Conservation (phyloP, 2,113 vertebrate species). For the Pedionomus torquatus region DNA sequence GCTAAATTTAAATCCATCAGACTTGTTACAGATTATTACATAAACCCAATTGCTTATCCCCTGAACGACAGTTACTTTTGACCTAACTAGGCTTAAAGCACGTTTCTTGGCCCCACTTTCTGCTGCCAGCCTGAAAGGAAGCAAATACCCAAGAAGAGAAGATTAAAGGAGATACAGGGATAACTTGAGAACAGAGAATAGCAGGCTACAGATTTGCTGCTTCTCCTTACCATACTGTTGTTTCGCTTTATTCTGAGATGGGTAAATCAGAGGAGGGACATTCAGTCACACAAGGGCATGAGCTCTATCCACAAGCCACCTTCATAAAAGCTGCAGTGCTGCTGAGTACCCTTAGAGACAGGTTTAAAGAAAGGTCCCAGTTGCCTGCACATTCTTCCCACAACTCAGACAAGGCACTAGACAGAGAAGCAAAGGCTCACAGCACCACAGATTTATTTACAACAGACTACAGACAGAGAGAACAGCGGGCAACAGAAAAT, state of each 20-base stretch:
- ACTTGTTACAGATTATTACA: background rate
- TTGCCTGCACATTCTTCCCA: background rate
- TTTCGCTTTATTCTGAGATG: background rate
- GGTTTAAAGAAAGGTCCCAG: background rate
- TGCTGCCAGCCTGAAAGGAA: background rate
- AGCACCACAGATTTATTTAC: slow-evolving; percentile 19
- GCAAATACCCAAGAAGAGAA: background rate
- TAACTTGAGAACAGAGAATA: background rate
- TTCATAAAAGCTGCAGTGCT: background rate
- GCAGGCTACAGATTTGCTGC: background rate
- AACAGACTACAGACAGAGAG: background rate
- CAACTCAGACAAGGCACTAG: background rate
- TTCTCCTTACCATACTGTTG: background rate
- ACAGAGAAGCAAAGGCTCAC: background rate
- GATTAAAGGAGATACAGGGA: background rate
- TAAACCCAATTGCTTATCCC: background rate
- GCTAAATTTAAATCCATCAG: background rate
- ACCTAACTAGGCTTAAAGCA: background rate
- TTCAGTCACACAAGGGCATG: background rate
- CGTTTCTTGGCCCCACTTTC: background rate
- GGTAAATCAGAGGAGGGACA: background rate
- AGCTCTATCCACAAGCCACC: background rate
- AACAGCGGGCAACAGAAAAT: background rate
- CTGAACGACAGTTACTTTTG: background rate
- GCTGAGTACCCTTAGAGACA: background rate